These are phyloP conservation scores for Trochalopteron elliotii DNA, from an alignment of 2,113 vertebrate genomes.

Conservation along the genomic window DNA sequence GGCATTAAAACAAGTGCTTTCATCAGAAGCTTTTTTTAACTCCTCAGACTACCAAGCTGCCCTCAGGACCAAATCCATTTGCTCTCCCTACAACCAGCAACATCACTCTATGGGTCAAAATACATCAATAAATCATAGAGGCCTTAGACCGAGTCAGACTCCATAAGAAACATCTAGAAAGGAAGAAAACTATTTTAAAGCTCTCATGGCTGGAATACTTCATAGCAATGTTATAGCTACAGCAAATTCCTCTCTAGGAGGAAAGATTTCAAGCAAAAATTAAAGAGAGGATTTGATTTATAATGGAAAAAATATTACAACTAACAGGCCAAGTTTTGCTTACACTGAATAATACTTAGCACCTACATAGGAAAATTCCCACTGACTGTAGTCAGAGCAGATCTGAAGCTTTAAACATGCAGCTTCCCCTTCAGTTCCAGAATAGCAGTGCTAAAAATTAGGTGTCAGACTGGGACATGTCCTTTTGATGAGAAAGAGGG, in stretches of 20 bases:
- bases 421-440: background rate
- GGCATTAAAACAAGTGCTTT: background rate
- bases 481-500: background rate
- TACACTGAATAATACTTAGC: slow-evolving; percentile 57
- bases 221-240: background rate
- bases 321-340: slow-evolving; percentile 13
- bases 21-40: background rate
- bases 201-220: background rate
- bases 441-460: slow-evolving; percentile 20
- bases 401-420: slow-evolving; percentile 18
- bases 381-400: slow-evolving; percentile 24
- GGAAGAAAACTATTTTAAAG: background rate
- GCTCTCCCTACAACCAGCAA: background rate
- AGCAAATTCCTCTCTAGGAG: slow-evolving; percentile 5
- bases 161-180: slow-evolving; percentile 1
- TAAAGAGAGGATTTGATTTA: slow-evolving; percentile 22
- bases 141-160: background rate
- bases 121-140: background rate
- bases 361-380: slow-evolving; percentile 63
- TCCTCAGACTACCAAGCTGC: background rate
- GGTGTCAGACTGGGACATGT: slow-evolving; percentile 24
- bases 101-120: background rate
- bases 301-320: slow-evolving; percentile 31
- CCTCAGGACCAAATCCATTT: background rate
- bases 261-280: slow-evolving; percentile 36